phyloP scores from a whole-genome alignment of 2,797 vertebrate species.

The Micrastur ruficollis region DNA sequence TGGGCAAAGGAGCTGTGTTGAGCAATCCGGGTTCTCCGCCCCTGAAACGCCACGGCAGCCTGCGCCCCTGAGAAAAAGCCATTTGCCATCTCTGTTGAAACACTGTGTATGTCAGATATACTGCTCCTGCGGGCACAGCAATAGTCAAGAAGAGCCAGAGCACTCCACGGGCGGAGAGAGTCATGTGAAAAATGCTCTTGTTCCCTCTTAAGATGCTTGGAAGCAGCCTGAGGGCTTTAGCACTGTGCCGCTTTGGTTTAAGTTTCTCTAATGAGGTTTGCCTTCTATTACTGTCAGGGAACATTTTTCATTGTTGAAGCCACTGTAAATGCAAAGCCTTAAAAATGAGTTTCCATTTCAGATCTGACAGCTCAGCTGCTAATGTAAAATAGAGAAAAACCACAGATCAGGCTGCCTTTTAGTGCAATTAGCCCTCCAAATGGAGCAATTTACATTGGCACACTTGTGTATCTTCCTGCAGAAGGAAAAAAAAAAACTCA shows the following conservation, averaged over 20 bases:
- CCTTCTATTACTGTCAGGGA: constrained; percentile 78
- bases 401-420: constrained; percentile 72
- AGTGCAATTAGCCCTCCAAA: constrained; percentile 77
- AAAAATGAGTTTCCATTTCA: constrained; percentile 76
- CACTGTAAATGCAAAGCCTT: constrained; percentile 74
- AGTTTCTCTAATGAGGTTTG: constrained; percentile 78
- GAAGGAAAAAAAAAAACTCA: constrained; percentile 52
- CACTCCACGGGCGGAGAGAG: constrained; percentile 55
- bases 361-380: constrained; percentile 74
- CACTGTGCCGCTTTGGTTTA: constrained; percentile 74
- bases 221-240: constrained; percentile 74
- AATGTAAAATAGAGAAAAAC: constrained; percentile 71
- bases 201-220: constrained; percentile 70
- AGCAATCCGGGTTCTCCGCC: neutral
- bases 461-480: constrained; percentile 71
- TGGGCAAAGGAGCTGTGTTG: neutral
- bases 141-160: constrained; percentile 53
- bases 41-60: neutral
- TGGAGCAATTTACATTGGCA: constrained; percentile 76
- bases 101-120: constrained; percentile 36
- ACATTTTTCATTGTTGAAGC: constrained; percentile 77
- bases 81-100: constrained; percentile 47
- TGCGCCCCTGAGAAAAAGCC: neutral
- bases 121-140: constrained; percentile 58
- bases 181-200: constrained; percentile 72